Conservation (phyloP, 2,888 invertebrate species). For the Drosophila formosana region DNA sequence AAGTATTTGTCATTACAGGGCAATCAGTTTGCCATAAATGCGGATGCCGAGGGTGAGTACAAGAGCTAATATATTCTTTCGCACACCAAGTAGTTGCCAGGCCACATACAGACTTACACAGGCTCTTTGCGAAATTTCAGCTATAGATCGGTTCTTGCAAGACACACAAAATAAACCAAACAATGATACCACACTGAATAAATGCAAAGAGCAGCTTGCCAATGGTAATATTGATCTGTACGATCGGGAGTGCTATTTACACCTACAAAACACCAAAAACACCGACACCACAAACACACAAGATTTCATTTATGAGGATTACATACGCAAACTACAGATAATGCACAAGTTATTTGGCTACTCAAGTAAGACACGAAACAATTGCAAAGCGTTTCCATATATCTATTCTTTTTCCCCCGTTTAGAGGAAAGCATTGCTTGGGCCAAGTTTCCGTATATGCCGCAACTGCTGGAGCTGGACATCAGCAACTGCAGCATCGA, state of each 20-base stretch:
- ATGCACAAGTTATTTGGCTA: constrained; percentile 36
- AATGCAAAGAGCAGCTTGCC: constrained; percentile 43
- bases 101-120: constrained; percentile 30
- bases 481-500: constrained; percentile 87
- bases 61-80: neutral
- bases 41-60: constrained; percentile 56
- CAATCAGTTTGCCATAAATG: constrained; percentile 84
- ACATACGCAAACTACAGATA: constrained; percentile 34
- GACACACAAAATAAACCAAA: constrained; percentile 33
- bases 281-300: constrained; percentile 28
- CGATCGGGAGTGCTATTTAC: constrained; percentile 54
- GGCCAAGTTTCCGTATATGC: constrained; percentile 84
- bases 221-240: constrained; percentile 42
- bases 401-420: neutral
- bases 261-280: constrained; percentile 31
- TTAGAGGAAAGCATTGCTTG: constrained; percentile 69
- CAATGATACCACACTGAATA: constrained; percentile 35
- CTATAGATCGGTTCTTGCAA: constrained; percentile 51
- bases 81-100: neutral
- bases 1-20: constrained; percentile 86
- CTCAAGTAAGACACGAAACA: constrained; percentile 58
- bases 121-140: constrained; percentile 58
- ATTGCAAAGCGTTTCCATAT: neutral
- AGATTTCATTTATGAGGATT: constrained; percentile 43
- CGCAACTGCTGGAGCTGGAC: constrained; percentile 86